Evolutionary conservation across 2,797 vertebrate genomes (phyloP), one percentile per base, ranked within the genome.

Genomic region (Pampus argenteus): DNA sequence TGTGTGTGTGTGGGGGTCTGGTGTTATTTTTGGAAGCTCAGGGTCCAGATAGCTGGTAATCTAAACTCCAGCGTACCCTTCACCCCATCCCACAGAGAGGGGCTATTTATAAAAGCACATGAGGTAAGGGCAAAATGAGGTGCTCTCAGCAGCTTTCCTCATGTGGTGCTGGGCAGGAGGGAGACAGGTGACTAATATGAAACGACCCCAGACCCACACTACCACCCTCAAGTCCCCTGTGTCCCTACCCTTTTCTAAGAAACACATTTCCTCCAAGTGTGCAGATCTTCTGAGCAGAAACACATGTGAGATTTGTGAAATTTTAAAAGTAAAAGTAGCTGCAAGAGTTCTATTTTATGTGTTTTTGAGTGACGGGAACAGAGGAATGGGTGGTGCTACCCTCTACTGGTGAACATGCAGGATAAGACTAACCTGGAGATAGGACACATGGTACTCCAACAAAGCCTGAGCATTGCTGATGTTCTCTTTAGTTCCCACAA

Each of bases 401-500:
- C 76, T 56, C 83, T 80, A n/a, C 6, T 79, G 87, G 79, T 29
- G 26, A 26, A 50, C 28, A 36, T 1, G 9, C 3, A 66, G 28
- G 45, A 13, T 3, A 0, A 13, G n/a, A 84, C 92, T 82, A 59
- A 97, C 97, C 96, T 97, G 96, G 15, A 98, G 94, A 80, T 98
- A 97, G 34, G 97, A 95, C 54, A 98, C 95, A 3, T 98, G 97
- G 90, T 98, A 98, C 50, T 98, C 96, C 88, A 98, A 64, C 42
- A 98, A 94, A 5, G 96, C 97, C 89, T 96, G 96, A 3, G 97
- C 97, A 2, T 97, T 98, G 88, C 96, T 96, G 89, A 98, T 97
- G 84, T 97, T 98, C 89, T 98, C 97, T 84, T 96, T 96, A 3
- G 97, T 98, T 45, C 97, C 97, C 64, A 98, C 96, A 61, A 98